Evolutionary conservation across 2,888 invertebrate species (phyloP), one percentile per base, ranked within the genome.

Genomic region (Metacarcinus magister): DNA sequence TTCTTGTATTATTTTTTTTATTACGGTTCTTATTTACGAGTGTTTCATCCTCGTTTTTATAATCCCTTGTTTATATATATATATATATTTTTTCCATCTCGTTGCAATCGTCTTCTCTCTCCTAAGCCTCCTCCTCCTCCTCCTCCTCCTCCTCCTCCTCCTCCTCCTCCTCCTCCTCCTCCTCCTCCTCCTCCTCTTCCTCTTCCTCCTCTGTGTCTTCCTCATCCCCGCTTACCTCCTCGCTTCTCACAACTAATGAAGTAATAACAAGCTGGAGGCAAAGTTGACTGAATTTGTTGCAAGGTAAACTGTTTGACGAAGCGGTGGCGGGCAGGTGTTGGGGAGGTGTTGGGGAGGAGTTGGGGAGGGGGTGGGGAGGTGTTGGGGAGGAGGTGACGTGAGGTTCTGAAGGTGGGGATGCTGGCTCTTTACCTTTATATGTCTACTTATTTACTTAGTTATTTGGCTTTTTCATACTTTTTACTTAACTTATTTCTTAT

Each of bases 181-280:
- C 82, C 4, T 32, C 32, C 82, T 13, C 32, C 16, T 32, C 10
- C 28, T 32, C 10, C 32, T 28, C 32, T 2, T 39, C 19, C 87
- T 39, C 87, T 2, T 39, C 19, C 87, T 87, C 39, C 87, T 39
- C 87, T 13, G n/a, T 3, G 39, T 2, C 87, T 3, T 39, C 10
- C 87, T 87, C 32, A 39, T 19, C 39, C 16, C 39, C 7, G 75
- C 75, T 75, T 39, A 87, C 87, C 39, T 19, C 87, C 39, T 32
- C 87, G 39, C 39, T 32, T 39, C 87, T 87, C 87, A 87, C 87
- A 32, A 39, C 75, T 87, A 87, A 87, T 87, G 87, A 87, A 87
- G 87, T 87, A 39, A 87, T 87, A 87, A 87, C 13, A 39, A 16
- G 87, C 39, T 87, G 87, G 39, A 75, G 87, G 39, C 87, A 87